Conservation (phyloP, 2,888 invertebrate genomes). For the Melikaiella ostensackeni region DNA sequence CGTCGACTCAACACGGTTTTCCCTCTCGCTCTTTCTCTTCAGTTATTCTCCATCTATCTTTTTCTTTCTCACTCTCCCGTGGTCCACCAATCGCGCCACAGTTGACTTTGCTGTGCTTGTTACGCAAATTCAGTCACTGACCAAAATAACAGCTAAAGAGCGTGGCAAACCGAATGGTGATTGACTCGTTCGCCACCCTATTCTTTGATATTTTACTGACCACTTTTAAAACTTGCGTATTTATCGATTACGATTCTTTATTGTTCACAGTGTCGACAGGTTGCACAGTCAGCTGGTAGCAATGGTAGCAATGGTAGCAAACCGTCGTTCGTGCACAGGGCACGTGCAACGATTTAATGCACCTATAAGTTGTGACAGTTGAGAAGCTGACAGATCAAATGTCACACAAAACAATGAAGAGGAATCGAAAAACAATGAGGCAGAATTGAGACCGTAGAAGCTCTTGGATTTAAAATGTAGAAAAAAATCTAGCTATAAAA, state of each 20-base stretch:
- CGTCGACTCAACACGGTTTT: conserved; percentile 45
- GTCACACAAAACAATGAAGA: not conserved
- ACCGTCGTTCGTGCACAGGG: not conserved
- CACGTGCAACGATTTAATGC: conserved; percentile 6
- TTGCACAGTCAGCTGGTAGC: conserved; percentile 34
- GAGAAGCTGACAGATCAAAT: conserved; percentile 29
- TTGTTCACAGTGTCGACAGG: conserved; percentile 27
- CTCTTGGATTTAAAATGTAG: not conserved
- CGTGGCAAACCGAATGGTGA: conserved; percentile 51
- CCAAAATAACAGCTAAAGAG: conserved; percentile 70
- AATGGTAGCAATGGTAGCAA: too few species aligned
- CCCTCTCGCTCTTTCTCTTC: conserved; percentile 50
- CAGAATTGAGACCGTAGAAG: not conserved
- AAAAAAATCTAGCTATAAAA: not conserved
- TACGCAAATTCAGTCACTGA: conserved; percentile 75
- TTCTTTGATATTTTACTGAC: conserved; percentile 41
- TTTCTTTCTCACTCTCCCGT: conserved; percentile 49
- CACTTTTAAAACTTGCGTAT: not conserved
- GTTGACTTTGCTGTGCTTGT: conserved; percentile 58
- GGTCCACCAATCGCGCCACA: conserved; percentile 59
- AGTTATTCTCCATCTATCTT: conserved; percentile 41
- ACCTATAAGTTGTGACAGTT: not conserved
- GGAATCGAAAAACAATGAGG: not conserved
- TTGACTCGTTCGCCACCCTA: conserved; percentile 52
- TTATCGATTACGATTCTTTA: conserved; percentile 20